Evolutionary conservation across 2,797 vertebrate genomes (phyloP), one percentile per base, ranked within the genome.

Genomic region (Lacerta agilis): DNA sequence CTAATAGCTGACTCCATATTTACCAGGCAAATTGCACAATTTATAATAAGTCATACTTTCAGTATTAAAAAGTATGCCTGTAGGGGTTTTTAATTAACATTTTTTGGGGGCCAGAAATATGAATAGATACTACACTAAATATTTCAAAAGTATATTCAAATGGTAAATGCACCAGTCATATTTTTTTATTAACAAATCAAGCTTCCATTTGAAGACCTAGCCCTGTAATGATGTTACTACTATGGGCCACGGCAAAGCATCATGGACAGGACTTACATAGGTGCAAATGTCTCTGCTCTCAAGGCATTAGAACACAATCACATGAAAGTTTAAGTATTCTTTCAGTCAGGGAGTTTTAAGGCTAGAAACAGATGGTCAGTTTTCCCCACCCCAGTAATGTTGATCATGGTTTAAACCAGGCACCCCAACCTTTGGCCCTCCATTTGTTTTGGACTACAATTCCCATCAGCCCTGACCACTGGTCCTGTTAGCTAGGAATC

Each of bases 1-100:
- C 79, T 93, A 94, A 91, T 86, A 88, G 92, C 83, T 95, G 95
- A 82, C 94, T 96, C 94, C 94, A 94, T 96, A 94, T 93, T 92
- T 94, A 38, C 43, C 2, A 67, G 82, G 27, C 75, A 88, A 64
- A 76, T 41, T 18, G 78, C 43, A 73, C 5, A 86, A 36, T n/a
- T 45, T 71, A 71, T 58, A 66, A 81, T 73, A 75, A 2, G 64
- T 89, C 43, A 89, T 79, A 33, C 25, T 67, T 69, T 71, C n/a
- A 76, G 23, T 82, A 6, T 69, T 5, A 75, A 88, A 78, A 90
- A 85, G 66, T 85, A 79, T 45, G 11, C 15, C 11, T 3, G 20
- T n/a, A 64, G 38, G 78, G 55, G 83, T 0, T 36, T 67, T 29
- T 17, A 86, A 79, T 29, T 80, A 18, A 13, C 58, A 69, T 49